phyloP scores from a whole-genome alignment of 2,888 invertebrate genomes.

The Sialis fuliginosa region DNA sequence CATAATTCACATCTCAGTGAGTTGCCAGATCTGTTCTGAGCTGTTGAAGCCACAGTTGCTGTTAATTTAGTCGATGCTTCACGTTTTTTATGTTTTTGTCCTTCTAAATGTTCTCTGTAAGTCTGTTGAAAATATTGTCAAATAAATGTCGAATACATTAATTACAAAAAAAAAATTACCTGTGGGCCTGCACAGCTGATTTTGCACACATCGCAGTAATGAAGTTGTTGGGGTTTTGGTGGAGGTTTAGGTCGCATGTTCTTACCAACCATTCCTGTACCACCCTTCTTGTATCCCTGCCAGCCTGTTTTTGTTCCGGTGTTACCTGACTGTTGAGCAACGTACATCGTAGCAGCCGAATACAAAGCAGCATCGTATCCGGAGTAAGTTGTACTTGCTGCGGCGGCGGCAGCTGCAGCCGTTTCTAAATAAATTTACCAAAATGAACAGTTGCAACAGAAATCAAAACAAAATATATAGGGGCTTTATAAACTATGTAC shows the following conservation, averaged over 20 bases:
- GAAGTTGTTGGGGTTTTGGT: constrained; percentile 81
- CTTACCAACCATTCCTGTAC: constrained; percentile 34
- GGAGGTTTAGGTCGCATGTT: constrained; percentile 58
- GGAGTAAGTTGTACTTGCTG: constrained; percentile 54
- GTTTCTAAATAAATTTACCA: not conserved
- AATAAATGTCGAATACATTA: not conserved
- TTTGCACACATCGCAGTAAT: constrained; percentile 98
- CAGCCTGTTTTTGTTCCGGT: constrained; percentile 32
- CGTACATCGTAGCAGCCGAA: constrained; percentile 89
- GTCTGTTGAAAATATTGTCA: constrained; percentile 32
- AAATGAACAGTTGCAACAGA: not conserved
- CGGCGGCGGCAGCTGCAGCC: constrained; percentile 30
- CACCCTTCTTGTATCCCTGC: constrained; percentile 40
- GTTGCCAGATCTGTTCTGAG: constrained; percentile 41
- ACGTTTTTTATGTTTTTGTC: constrained; percentile 98
- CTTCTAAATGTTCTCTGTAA: constrained; percentile 91
- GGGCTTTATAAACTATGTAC: no score
- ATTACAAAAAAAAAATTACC: constrained; percentile 23
- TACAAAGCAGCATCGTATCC: constrained; percentile 92
- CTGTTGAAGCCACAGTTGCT: constrained; percentile 40
- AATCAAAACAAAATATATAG: no score
- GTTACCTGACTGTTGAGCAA: constrained; percentile 57
- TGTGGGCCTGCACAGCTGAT: constrained; percentile 93
- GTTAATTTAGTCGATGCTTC: constrained; percentile 71
- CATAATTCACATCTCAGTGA: constrained; percentile 90